These are phyloP conservation scores for Chaetorhynchus papuensis DNA, from an alignment of 2,113 vertebrate species.

Conservation along the genomic window DNA sequence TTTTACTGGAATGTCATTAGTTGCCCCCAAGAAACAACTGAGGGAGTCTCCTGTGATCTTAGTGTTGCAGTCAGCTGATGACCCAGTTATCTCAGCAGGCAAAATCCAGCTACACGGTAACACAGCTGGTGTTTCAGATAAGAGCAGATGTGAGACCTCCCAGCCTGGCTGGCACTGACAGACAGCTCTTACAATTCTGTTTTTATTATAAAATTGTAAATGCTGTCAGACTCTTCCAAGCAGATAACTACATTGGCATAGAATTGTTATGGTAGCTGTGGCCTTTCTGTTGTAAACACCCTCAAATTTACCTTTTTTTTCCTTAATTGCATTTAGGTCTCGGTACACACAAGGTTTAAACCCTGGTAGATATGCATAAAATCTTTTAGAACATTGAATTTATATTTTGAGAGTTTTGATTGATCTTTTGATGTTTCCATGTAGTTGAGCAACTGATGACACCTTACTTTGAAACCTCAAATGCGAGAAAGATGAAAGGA, in stretches of 20 bases:
- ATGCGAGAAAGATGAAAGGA: background rate
- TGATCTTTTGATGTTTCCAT: background rate
- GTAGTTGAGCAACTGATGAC: background rate
- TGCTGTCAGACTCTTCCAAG: background rate
- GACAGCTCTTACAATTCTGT: background rate
- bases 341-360: background rate
- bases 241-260: background rate
- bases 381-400: background rate
- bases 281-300: background rate
- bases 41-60: background rate
- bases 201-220: background rate
- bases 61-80: background rate
- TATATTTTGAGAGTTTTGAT: background rate
- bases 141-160: background rate
- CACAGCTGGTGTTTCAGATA: constrained; percentile 37
- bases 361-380: background rate
- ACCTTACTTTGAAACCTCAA: background rate
- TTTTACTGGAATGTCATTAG: background rate
- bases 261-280: background rate
- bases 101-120: background rate
- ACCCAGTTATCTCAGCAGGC: constrained; percentile 24
- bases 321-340: background rate
- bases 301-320: background rate
- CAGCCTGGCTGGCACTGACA: background rate
- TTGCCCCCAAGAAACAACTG: background rate